Evolutionary conservation across 1,140 invertebrate species (phyloP), one percentile per base, ranked within the genome.

Genomic region (Harlomillsia oculata): DNA sequence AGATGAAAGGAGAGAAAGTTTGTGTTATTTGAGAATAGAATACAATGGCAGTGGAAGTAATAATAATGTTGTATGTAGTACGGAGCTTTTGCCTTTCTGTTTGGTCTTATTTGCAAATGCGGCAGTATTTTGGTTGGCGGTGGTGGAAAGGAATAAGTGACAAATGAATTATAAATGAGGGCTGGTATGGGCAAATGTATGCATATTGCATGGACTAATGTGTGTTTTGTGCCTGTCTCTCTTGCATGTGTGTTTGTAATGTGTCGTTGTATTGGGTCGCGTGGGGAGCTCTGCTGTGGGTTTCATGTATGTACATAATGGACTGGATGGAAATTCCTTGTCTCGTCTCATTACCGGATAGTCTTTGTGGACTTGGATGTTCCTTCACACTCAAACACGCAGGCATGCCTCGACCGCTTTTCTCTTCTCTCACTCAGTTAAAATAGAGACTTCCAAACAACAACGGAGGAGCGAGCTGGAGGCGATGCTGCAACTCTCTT

Each of bases 351-450:
- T 54, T 41, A 54, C 53, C 45, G 36, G 16, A 18, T 45, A 30
- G 41, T 54, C 23, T 43, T 29, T 28, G 28, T 41, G 53, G 39
- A 45, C 53, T 46, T 54, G n/a, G n/a, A n/a, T n/a, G 53, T 54
- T 54, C 53, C 44, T 54, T 54, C 53, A 54, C 53, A 54, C 53
- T 45, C 53, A 45, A 20, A 45, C 53, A 46, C 53, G 41, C 41
- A 51, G 49, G 43, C 45, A 32, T 30, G 45, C 25, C 45, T n/a
- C n/a, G n/a, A n/a, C n/a, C n/a, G n/a, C n/a, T n/a, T n/a, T n/a
- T n/a, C n/a, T n/a, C n/a, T n/a, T n/a, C n/a, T n/a, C n/a, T n/a
- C n/a, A n/a, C n/a, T n/a, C n/a, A n/a, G n/a, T n/a, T n/a, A n/a
- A n/a, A n/a, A n/a, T n/a, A n/a, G n/a, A n/a, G n/a, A n/a, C n/a